phyloP scores from a whole-genome alignment of 2,888 invertebrate species.

The Eutolmus rufibarbis region DNA sequence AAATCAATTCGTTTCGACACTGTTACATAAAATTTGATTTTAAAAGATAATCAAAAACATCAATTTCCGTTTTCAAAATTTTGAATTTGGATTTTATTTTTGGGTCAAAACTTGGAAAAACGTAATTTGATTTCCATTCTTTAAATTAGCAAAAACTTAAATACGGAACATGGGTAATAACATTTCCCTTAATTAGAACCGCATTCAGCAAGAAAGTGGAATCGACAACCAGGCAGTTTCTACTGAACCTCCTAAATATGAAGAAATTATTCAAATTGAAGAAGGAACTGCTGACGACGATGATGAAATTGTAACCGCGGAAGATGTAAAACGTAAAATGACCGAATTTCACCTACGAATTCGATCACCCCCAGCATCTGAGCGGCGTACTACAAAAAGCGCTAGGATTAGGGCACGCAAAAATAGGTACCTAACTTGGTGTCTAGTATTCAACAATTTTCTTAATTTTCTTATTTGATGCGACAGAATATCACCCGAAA shows the following conservation, averaged over 20 bases:
- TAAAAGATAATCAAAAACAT: no score
- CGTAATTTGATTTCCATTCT: no score
- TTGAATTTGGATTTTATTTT: no score
- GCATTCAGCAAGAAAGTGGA: not conserved
- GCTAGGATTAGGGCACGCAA: constrained; percentile 54
- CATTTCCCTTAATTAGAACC: not conserved
- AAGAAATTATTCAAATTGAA: constrained; percentile 54
- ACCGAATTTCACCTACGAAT: constrained; percentile 60
- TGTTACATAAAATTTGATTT: no score
- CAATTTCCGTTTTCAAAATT: no score
- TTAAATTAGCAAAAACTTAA: no score
- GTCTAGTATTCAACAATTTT: not conserved
- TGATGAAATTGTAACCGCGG: constrained; percentile 58
- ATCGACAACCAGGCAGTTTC: constrained; percentile 36
- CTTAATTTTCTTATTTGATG: not conserved
- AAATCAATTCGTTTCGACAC: no score
- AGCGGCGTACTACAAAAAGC: constrained; percentile 54
- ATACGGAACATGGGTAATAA: no score
- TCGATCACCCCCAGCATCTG: constrained; percentile 56
- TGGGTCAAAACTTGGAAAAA: no score
- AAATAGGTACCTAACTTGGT: not conserved
- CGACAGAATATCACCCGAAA: constrained; percentile 57
- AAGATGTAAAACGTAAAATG: constrained; percentile 61
- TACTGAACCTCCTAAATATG: not conserved
- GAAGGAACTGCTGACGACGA: constrained; percentile 48